Base-by-base conservation (phyloP, 1,140 invertebrate genomes). In the Panagrolaimus sp. region DNA sequence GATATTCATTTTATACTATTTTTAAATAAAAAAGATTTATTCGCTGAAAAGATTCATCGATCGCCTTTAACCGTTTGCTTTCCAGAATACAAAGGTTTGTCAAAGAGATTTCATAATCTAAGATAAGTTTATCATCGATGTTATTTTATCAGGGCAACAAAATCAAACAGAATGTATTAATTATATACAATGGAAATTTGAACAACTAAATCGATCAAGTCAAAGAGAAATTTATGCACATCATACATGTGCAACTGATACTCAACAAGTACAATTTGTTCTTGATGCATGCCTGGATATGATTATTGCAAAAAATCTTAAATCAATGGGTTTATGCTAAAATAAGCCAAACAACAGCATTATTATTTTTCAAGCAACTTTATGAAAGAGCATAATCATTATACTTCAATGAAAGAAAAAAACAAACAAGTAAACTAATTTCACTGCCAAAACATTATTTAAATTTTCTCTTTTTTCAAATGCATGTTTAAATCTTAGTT, bases 241-340 rank as follows among this genome's bases (percentile, higher is more conserved):
- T 83, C 90, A 92, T 79, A 93, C 91, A 16, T 93, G 91, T 86
- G 91, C 92, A 38, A 93, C 92, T 48, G 92, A 93, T 79, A 93
- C 91, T 48, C 89, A 88, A 69, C 93, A 93, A 83, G 92, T 93
- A 69, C 84, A 92, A 82, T 93, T 93, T 69, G 96, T 99, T 85
- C 97, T 99, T 87, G 96, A 98, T 87, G 95, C 95, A 74, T 96
- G 98, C 83, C 96, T 95, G 79, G 95, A 98, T 88, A 95, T 98
- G 83, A 99, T 98, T 86, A 98, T 98, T 84, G 94, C 94, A 5
- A 75, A 82, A 66, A 82, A 82, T 65, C 69, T 82, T 20, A 82
- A 82, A 67, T 75, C 71, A 3, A 82, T 82, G 80, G 80, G 80
- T 16, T 67, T 82, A 7, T 82, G 80, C 42, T 82, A 63, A 63